phyloP scores from a whole-genome alignment of 2,113 vertebrate species.

The Melanotaenia duboulayi region DNA sequence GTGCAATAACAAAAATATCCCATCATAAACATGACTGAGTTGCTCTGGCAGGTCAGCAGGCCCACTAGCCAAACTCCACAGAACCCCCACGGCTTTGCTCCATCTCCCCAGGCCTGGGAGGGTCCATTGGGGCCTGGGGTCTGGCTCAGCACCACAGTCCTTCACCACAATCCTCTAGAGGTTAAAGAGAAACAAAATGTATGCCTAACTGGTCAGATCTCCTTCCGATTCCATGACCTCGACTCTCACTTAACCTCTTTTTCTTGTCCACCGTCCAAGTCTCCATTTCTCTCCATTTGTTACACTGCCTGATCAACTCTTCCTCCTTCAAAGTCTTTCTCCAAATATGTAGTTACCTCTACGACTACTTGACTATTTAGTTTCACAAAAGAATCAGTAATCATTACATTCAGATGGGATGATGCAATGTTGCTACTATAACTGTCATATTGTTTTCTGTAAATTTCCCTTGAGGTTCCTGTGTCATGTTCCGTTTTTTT shows the following conservation, averaged over 20 bases:
- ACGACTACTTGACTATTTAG: background rate
- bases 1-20: constrained; percentile 77
- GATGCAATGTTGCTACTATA: background rate
- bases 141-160: constrained; percentile 42
- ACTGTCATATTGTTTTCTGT: too few relatives aligned
- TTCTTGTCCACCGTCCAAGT: constrained; percentile 21
- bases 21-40: constrained; percentile 75
- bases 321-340: constrained; percentile 38
- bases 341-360: constrained; percentile 63
- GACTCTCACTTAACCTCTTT: constrained; percentile 59
- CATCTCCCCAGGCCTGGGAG: constrained; percentile 52
- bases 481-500: too few relatives aligned
- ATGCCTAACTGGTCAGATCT: constrained; percentile 55
- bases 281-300: constrained; percentile 37
- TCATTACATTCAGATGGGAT: background rate
- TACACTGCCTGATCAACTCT: constrained; percentile 30
- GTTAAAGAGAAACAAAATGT: constrained; percentile 23
- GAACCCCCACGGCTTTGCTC: constrained; percentile 53
- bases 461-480: too few relatives aligned
- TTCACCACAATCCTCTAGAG: constrained; percentile 55
- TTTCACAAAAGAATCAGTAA: background rate
- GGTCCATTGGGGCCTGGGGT: constrained; percentile 61
- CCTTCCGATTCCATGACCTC: constrained; percentile 65
- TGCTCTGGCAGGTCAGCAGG: constrained; percentile 64
- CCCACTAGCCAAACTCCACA: constrained; percentile 62